These are phyloP conservation scores for Myodes glareolus DNA, from an alignment of 2,113 vertebrate species.

Conservation along the genomic window DNA sequence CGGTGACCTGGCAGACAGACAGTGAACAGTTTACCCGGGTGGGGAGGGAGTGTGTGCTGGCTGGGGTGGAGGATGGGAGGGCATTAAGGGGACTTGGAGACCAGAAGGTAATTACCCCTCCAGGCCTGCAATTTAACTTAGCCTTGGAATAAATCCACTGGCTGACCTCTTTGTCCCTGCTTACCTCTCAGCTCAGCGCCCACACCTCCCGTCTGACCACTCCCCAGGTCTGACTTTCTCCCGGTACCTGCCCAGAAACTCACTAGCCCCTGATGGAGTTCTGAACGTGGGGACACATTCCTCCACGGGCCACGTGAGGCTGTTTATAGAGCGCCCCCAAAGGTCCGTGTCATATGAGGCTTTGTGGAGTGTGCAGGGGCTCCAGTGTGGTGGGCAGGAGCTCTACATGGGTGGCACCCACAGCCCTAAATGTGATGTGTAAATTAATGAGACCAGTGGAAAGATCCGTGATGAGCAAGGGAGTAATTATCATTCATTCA, in stretches of 20 bases:
- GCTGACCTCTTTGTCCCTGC: fast-evolving
- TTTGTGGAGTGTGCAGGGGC: not conserved
- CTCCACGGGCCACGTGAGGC: not conserved
- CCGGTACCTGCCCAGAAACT: not conserved
- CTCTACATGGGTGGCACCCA: fast-evolving
- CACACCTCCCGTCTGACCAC: fast-evolving
- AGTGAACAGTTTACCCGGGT: slow-evolving; percentile 17
- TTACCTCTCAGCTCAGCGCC: fast-evolving
- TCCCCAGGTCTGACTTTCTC: not conserved
- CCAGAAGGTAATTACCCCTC: slow-evolving; percentile 61
- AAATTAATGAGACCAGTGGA: not conserved
- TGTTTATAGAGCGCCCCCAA: not conserved
- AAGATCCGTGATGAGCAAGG: not conserved
- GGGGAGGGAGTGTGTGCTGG: not conserved
- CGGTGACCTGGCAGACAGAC: not conserved
- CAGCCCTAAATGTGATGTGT: not conserved
- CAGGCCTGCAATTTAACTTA: slow-evolving; percentile 64
- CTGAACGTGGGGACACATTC: not conserved
- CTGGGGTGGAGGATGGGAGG: not conserved
- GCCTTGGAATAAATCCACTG: slow-evolving; percentile 57
- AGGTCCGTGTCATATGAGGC: not conserved
- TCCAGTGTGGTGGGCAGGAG: not conserved
- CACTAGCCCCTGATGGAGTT: not conserved
- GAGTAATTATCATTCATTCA: not conserved
- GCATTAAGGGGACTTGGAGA: slow-evolving; percentile 50